Base-by-base conservation (phyloP, 2,797 vertebrate species). In the Brotula barbata region DNA sequence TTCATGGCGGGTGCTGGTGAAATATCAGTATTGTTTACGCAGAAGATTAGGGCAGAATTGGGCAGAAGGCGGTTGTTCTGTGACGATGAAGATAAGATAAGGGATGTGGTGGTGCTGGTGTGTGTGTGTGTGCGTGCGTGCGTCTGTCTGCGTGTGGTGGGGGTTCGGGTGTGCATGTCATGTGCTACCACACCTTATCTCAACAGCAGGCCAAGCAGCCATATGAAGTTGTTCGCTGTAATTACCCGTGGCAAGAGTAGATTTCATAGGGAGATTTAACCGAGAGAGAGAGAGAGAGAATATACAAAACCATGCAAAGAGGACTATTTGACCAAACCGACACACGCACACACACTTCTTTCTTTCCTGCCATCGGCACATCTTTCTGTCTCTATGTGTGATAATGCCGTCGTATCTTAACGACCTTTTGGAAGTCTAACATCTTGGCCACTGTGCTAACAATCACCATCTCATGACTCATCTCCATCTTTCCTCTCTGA, bases 11-110 rank as follows among this genome's bases (percentile, higher is more conserved):
- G 89, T 78, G 88, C 89, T 75, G 93, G 92, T 93, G 92, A 96
- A 97, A 98, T 97, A 97, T 97, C 94, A 94, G 93, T 95, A 95
- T 97, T 98, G 96, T 98, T 98, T 97, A 98, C 94, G 94, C 90
- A 93, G 93, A 92, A 96, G 96, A 98, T 99, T 97, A 98, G 91
- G 91, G 89, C 89, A 93, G 94, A 95, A 96, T 95, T 97, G 95
- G 94, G 94, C 94, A 95, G 95, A 93, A 94, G 93, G 93, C 89
- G 91, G 94, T 95, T 96, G 95, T 97, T 95, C 94, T 95, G 93
- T 94, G 92, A 92, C 93, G 94, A 96, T 95, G 87, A 85, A 95
- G 96, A 98, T 98, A 98, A 98, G 95, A 97, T 96, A 93, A 89
- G 85, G 88, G 89, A 89, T 92, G 36, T 25, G 33, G 25, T 28